phyloP scores from a whole-genome alignment of 2,888 invertebrate species.

The Ornithoptera priamus region DNA sequence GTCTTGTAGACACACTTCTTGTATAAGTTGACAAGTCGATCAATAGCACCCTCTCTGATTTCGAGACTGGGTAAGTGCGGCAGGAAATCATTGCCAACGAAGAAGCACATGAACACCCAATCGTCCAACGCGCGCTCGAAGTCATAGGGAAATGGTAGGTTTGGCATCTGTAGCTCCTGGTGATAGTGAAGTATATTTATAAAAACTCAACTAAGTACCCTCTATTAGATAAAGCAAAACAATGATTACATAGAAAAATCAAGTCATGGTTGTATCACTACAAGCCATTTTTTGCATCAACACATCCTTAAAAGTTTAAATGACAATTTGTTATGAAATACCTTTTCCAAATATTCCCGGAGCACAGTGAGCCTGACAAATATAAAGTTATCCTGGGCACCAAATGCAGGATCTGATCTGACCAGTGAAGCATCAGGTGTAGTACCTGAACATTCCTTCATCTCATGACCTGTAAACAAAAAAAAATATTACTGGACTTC shows the following conservation, averaged over 20 bases:
- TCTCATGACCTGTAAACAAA: slow-evolving; percentile 87
- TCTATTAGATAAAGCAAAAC: too few species aligned
- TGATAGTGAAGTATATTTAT: background rate
- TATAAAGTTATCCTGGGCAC: slow-evolving; percentile 91
- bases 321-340: slow-evolving; percentile 50
- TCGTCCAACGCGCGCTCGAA: slow-evolving; percentile 98
- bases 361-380: slow-evolving; percentile 96
- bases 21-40: slow-evolving; percentile 94
- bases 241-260: too few species aligned
- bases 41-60: slow-evolving; percentile 98
- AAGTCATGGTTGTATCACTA: too few species aligned
- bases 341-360: slow-evolving; percentile 94
- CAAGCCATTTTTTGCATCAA: too few species aligned
- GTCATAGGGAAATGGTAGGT: slow-evolving; percentile 95
- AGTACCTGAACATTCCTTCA: slow-evolving; percentile 94
- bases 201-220: too few species aligned
- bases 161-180: slow-evolving; percentile 84
- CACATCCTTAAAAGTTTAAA: too few species aligned
- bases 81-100: slow-evolving; percentile 99
- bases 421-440: slow-evolving; percentile 80
- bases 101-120: slow-evolving; percentile 99
- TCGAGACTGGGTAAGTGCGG: slow-evolving; percentile 99
- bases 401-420: slow-evolving; percentile 82
- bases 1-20: slow-evolving; percentile 97
- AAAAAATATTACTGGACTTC: background rate